Base-by-base conservation (phyloP, 2,888 invertebrate species). In the Sinhomidia bicolor region DNA sequence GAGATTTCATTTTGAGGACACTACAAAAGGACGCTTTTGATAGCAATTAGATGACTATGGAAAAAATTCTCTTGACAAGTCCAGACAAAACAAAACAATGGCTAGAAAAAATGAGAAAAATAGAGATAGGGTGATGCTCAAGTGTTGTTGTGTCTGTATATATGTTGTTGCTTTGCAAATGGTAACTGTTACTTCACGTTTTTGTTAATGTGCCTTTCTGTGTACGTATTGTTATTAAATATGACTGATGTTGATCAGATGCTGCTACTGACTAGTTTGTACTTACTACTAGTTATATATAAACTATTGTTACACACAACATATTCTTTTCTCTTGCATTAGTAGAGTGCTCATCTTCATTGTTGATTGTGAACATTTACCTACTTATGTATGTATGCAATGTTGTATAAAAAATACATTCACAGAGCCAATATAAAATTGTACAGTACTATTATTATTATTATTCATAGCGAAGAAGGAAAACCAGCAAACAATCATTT, bases 11-110 rank as follows among this genome's bases (percentile, higher is more conserved):
- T 82, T 88, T 84, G 88, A 84, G 84, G 88, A 88, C 88, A 88
- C 23, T 47, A 88, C 87, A 90, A 88, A 90, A 88, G 90, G 78
- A 74, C 76, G 88, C 88, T 90, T 90, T 88, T 78, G 90, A 90
- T 88, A 88, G 88, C 90, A 90, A 90, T 90, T 90, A 90, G 90
- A 90, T 90, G 90, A 90, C 90, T 90, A 88, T 90, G 90, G 88
- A 86, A 90, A 91, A 91, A 89, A 89, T 88, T 85, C 87, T 88
- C 90, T 83, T 87, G 89, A 88, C 88, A 85, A 89, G 89, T 86
- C 89, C 86, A 89, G 88, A 90, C 89, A 90, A 91, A 90, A 90
- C 90, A 90, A 91, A 90, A 91, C 91, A 91, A 91, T 90, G 65
- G 82, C 32, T 62, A 29, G 44, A 80, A 80, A 80, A 88, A 71